Conservation (phyloP, 1,140 invertebrate genomes). For the Calephelis virginiensis region DNA sequence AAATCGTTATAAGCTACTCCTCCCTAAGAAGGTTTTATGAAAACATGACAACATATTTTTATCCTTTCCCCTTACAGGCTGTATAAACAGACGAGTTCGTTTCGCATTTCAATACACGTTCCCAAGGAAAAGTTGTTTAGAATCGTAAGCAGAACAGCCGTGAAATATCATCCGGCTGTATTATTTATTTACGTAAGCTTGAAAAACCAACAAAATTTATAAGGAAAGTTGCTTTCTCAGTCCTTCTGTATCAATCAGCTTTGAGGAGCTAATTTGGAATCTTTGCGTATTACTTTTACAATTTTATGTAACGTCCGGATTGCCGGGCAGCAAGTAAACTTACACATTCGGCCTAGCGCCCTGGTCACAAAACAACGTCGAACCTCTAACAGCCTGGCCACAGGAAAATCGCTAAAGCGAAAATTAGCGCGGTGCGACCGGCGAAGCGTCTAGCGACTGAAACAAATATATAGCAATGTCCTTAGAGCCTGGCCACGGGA, state of each 20-base stretch:
- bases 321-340: too few species aligned
- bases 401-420: too few species aligned
- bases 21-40: slow-evolving; percentile 1
- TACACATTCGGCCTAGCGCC: too few species aligned
- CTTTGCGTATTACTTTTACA: too few species aligned
- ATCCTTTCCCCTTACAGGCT: slow-evolving; percentile 3
- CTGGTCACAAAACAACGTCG: too few species aligned
- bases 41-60: slow-evolving; percentile 12
- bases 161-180: slow-evolving; percentile 14
- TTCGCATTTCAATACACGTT: slow-evolving; percentile 13
- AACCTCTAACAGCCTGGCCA: too few species aligned
- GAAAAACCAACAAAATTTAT: slow-evolving; percentile 12
- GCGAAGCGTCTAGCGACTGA: too few species aligned
- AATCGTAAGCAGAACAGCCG: slow-evolving; percentile 12
- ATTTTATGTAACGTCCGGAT: too few species aligned
- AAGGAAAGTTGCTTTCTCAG: slow-evolving; percentile 5
- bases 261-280: slow-evolving; percentile 9
- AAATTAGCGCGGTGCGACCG: too few species aligned
- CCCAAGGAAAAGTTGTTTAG: slow-evolving; percentile 5
- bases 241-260: background rate
- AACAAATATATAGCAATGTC: too few species aligned
- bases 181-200: slow-evolving; percentile 14
- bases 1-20: background rate
- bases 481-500: too few species aligned
- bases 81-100: slow-evolving; percentile 12